These are phyloP conservation scores for Sphenodon punctatus DNA, from an alignment of 2,797 vertebrate genomes.

Conservation along the genomic window DNA sequence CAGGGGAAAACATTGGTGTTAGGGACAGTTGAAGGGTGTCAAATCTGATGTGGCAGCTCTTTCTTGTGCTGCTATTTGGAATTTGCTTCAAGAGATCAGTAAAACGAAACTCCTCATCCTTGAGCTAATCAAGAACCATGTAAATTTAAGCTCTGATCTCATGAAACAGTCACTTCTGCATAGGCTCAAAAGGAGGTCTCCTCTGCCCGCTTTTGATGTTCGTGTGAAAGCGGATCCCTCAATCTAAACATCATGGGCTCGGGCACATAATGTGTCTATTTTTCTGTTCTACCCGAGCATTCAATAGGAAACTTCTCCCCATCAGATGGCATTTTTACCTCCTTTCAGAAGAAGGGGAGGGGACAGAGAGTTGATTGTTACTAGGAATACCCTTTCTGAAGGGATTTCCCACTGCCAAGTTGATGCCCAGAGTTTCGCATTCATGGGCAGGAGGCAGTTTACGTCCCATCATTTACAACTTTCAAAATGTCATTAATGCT, in stretches of 20 bases:
- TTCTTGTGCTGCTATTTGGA: slow-evolving; percentile 70
- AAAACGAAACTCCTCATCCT: slow-evolving; percentile 69
- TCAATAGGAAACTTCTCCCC: slow-evolving; percentile 31
- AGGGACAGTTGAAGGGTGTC: slow-evolving; percentile 73
- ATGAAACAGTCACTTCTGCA: slow-evolving; percentile 45
- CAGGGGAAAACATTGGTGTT: slow-evolving; percentile 66
- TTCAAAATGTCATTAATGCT: background rate
- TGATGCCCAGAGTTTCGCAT: background rate
- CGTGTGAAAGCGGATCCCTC: slow-evolving; percentile 69
- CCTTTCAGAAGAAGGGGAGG: background rate
- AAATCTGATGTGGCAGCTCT: slow-evolving; percentile 73
- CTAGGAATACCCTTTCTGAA: slow-evolving; percentile 4
- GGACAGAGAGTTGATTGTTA: slow-evolving; percentile 14
- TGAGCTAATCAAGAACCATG: slow-evolving; percentile 76
- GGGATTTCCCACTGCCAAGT: background rate
- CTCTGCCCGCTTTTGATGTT: slow-evolving; percentile 60
- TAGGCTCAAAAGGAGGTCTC: slow-evolving; percentile 50
- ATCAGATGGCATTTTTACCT: slow-evolving; percentile 30
- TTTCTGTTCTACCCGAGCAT: slow-evolving; percentile 42
- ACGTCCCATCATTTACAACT: background rate
- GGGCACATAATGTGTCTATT: slow-evolving; percentile 47
- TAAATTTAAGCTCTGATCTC: slow-evolving; percentile 71
- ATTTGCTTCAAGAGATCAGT: slow-evolving; percentile 68
- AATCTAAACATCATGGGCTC: slow-evolving; percentile 63
- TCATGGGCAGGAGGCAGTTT: background rate